Conservation (phyloP, 2,113 vertebrate species). For the Cyprinodon tularosa region DNA sequence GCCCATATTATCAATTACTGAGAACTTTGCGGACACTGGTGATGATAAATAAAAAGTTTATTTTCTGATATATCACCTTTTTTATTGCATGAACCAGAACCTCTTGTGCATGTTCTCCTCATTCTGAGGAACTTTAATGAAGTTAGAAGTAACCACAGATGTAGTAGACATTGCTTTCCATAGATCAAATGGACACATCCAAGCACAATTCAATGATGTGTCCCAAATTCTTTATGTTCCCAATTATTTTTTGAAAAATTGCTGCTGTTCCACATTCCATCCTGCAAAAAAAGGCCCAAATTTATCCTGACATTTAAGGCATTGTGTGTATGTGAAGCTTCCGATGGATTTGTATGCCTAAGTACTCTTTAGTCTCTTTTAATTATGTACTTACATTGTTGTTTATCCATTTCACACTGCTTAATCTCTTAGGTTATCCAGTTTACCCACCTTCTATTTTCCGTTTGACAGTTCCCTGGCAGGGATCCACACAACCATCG, state of each 20-base stretch:
- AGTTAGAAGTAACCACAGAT: too few relatives aligned
- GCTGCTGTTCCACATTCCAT: background rate
- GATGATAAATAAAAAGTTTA: too few relatives aligned
- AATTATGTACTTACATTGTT: background rate
- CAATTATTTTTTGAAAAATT: background rate
- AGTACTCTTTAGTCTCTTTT: background rate
- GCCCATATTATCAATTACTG: too few relatives aligned
- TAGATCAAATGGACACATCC: too few relatives aligned
- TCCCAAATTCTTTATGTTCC: background rate
- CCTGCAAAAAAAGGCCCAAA: background rate
- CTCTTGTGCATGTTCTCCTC: too few relatives aligned
- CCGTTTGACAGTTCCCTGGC: slow-evolving; percentile 82
- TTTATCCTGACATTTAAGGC: background rate
- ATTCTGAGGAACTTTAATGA: too few relatives aligned
- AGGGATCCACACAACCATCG: slow-evolving; percentile 82
- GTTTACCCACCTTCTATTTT: slow-evolving; percentile 80
- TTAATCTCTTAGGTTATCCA: slow-evolving; percentile 78
- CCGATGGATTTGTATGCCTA: background rate
- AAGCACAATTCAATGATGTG: background rate
- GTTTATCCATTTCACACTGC: background rate
- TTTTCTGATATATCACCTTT: too few relatives aligned
- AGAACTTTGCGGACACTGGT: too few relatives aligned
- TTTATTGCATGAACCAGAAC: too few relatives aligned
- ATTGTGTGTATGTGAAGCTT: background rate
- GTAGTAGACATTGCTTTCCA: too few relatives aligned